A percentile compares a stretch with the other conserved stretches of the same genome.
Evolutionary conservation across 1,140 invertebrate genomes (phyloP).

Genomic region (Phenacoccus solenopsis): DNA sequence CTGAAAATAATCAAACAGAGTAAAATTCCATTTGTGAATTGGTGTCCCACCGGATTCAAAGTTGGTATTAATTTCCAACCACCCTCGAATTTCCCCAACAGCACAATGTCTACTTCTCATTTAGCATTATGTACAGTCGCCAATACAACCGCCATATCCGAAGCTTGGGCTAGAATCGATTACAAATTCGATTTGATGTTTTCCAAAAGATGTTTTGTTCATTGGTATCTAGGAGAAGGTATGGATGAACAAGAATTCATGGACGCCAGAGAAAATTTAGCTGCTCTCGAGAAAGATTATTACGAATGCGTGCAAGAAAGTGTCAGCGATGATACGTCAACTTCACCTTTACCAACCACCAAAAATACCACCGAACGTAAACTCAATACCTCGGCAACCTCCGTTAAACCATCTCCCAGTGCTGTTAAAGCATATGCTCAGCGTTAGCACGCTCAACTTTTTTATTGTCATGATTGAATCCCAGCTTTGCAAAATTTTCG

Average conservation of each 20-base stretch:
- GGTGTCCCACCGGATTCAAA: slow-evolving; percentile 47
- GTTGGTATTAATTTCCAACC: slow-evolving; percentile 32
- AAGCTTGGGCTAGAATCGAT: slow-evolving; percentile 56
- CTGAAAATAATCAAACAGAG: slow-evolving; percentile 47
- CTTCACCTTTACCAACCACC: background rate
- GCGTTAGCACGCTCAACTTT: no score
- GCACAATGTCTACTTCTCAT: background rate
- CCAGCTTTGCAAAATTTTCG: no score
- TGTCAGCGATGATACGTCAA: background rate
- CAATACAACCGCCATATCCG: slow-evolving; percentile 46
- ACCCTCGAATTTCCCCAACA: background rate
- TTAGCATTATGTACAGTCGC: slow-evolving; percentile 31
- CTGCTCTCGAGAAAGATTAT: slow-evolving; percentile 16
- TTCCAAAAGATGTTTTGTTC: slow-evolving; percentile 15
- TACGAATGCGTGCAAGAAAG: slow-evolving; percentile 5
- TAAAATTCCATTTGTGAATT: slow-evolving; percentile 44
- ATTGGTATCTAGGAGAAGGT: slow-evolving; percentile 14
- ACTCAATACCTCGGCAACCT: background rate
- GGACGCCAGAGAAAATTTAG: background rate
- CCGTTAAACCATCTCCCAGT: background rate
- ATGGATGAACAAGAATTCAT: slow-evolving; percentile 19
- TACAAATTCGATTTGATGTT: slow-evolving; percentile 39
- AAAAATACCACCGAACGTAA: background rate
- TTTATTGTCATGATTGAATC: no score
- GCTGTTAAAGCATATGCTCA: no score